Evolutionary conservation across 2,113 vertebrate genomes (phyloP).

Genomic region (Spheniscus mendiculus): DNA sequence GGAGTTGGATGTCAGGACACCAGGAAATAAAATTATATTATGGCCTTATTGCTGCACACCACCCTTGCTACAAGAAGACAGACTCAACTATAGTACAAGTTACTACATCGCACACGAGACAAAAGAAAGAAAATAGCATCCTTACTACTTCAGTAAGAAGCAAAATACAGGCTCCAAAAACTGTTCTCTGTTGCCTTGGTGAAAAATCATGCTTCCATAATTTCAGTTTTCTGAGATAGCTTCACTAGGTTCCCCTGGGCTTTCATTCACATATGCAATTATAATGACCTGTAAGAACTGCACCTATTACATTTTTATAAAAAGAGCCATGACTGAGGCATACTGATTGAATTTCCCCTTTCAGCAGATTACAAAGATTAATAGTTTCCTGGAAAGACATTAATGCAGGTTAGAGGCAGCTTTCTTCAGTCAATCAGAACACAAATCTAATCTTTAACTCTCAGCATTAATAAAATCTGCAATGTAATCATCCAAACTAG

Average conservation of each 20-base stretch:
- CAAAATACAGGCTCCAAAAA: not conserved
- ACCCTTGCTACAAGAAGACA: not conserved
- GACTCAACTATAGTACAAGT: not conserved
- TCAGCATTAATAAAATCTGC: not conserved
- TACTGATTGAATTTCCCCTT: not conserved
- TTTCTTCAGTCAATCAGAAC: constrained; percentile 22
- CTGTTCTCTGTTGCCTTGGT: not conserved
- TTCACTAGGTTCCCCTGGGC: not conserved
- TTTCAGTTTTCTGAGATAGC: not conserved
- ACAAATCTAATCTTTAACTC: constrained; percentile 33
- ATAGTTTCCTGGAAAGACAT: constrained; percentile 20
- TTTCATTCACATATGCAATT: constrained; percentile 36
- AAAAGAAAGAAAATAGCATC: not conserved
- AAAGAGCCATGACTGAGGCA: not conserved
- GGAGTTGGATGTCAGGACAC: not conserved
- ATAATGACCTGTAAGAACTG: constrained; percentile 30
- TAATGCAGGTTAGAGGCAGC: not conserved
- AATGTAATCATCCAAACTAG: not conserved
- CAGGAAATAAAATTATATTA: not conserved
- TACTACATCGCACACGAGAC: not conserved
- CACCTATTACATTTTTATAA: constrained; percentile 30
- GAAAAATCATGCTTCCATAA: not conserved
- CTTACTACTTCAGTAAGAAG: not conserved
- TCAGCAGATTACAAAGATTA: constrained; percentile 43
- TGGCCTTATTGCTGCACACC: not conserved